Evolutionary conservation across 2,888 invertebrate species (phyloP).

Genomic region (Lampropteryx suffumata): DNA sequence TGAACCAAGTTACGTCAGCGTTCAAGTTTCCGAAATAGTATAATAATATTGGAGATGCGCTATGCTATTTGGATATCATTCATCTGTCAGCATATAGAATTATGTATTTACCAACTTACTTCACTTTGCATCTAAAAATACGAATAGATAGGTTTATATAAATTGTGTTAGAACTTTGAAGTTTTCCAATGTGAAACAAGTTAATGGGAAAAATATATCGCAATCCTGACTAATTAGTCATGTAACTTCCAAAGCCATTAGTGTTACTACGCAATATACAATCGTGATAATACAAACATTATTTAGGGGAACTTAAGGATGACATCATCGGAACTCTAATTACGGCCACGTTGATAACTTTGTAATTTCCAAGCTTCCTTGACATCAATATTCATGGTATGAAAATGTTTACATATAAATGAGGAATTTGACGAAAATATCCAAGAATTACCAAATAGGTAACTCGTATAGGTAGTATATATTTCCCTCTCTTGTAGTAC

Average conservation of each 20-base stretch:
- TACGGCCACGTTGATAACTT: slow-evolving; percentile 27
- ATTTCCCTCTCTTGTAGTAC: too few species aligned
- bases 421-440: slow-evolving; percentile 8
- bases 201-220: slow-evolving; percentile 4
- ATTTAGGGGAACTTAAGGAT: slow-evolving; percentile 45
- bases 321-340: slow-evolving; percentile 49
- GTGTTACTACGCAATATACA: slow-evolving; percentile 25
- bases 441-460: too few species aligned
- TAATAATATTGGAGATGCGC: slow-evolving; percentile 24
- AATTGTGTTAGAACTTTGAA: too few species aligned
- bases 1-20: slow-evolving; percentile 78
- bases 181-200: slow-evolving; percentile 1
- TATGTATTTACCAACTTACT: too few species aligned
- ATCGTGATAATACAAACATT: slow-evolving; percentile 38
- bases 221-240: slow-evolving; percentile 24
- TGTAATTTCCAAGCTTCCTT: slow-evolving; percentile 26
- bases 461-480: too few species aligned
- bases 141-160: too few species aligned
- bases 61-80: slow-evolving; percentile 3
- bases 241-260: slow-evolving; percentile 25
- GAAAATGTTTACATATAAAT: slow-evolving; percentile 3
- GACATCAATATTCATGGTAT: slow-evolving; percentile 19
- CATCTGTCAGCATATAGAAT: too few species aligned
- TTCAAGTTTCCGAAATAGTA: slow-evolving; percentile 43
- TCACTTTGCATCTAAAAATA: too few species aligned